Evolutionary conservation across 2,797 vertebrate genomes (phyloP).

Genomic region (Arctocebus calabarensis): DNA sequence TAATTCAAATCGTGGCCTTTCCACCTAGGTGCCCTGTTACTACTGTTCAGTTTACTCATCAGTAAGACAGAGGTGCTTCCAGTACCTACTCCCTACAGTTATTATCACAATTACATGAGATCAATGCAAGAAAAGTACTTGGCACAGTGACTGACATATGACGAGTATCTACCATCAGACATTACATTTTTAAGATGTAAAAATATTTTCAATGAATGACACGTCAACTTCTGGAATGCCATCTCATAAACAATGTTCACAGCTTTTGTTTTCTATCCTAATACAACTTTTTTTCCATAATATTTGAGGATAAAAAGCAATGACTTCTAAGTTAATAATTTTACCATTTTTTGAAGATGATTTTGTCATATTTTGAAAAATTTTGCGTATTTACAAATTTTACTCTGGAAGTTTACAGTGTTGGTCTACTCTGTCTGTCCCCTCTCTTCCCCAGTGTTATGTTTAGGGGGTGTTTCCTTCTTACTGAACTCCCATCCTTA

Average conservation of each 20-base stretch:
- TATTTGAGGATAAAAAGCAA: slow-evolving; percentile 3
- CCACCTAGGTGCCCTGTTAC: not conserved
- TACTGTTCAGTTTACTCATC: not conserved
- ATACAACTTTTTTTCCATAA: not conserved
- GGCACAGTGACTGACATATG: not conserved
- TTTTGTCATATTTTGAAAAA: slow-evolving; percentile 20
- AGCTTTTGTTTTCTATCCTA: slow-evolving; percentile 5
- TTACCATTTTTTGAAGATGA: not conserved
- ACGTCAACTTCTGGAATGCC: not conserved
- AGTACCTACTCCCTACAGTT: not conserved
- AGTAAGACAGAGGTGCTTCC: not conserved
- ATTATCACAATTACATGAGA: not conserved
- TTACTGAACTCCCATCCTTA: not conserved
- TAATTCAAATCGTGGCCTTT: not conserved
- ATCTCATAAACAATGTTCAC: not conserved
- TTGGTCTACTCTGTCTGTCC: not conserved
- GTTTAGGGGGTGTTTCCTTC: not conserved
- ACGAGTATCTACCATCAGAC: not conserved
- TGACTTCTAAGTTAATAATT: not conserved
- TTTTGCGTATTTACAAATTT: not conserved
- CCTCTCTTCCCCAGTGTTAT: no score
- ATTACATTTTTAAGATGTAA: slow-evolving; percentile 32
- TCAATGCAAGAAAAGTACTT: not conserved
- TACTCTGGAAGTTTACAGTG: not conserved
- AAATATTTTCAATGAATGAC: slow-evolving; percentile 27